Evolutionary conservation across 2,888 invertebrate species (phyloP), one percentile per base, ranked within the genome.

Genomic region (Agrochola circellaris): DNA sequence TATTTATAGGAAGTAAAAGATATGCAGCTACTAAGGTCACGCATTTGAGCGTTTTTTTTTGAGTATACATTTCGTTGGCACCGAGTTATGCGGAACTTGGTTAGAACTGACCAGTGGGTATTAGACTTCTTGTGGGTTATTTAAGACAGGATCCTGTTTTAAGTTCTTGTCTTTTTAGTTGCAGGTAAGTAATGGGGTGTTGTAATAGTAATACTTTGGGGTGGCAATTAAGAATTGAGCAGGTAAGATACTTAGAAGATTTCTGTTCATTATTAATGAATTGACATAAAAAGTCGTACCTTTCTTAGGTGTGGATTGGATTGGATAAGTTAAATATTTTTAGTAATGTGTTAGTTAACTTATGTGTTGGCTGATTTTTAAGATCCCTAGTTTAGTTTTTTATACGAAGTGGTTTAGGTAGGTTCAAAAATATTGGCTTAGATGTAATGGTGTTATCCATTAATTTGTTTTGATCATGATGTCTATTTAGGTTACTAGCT

Each of bases 1-100:
- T 95, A 93, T 92, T 93, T 95, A 94, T 95, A 95, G 95, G 96
- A 96, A 96, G 95, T 95, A 94, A 95, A 89, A 94, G 94, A 94
- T 91, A 93, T 93, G 92, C 89, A 90, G 85, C 45, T 0, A 34
- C 92, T 95, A 96, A 87, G 96, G 96, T 95, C 96, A 95, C 90
- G 86, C 85, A 90, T 79, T 90, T 85, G 93, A 91, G 91, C 92
- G 92, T 93, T 95, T 89, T 93, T 95, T 89, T 94, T 95, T 94
- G 91, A 94, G 91, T 94, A 92, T 94, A 93, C 91, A 93, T 94
- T 95, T 95, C 92, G 94, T 92, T 89, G 91, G 91, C 86, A 84
- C 85, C 87, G 88, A 90, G 90, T 90, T 91, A 95, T 92, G 94
- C 95, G 95, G 96, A 96, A 96, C 93, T 93, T 60, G 67, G 42